A percentile compares a stretch with the other conserved stretches of the same genome.
These are phyloP conservation scores for Siniperca undulata DNA, from an alignment of 2,797 vertebrate genomes.

Conservation along the genomic window DNA sequence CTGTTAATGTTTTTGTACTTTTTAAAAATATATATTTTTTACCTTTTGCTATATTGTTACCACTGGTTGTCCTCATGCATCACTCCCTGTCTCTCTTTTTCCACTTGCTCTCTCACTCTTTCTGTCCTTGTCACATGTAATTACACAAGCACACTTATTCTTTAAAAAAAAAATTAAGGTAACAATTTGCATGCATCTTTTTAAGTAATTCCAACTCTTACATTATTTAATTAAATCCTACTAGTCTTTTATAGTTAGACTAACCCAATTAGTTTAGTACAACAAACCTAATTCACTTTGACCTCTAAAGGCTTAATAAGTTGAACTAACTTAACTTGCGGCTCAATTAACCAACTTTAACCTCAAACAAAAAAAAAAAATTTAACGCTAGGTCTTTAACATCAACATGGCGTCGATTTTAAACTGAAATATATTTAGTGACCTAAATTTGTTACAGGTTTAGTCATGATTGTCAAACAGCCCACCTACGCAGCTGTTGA, in stretches of 20 bases:
- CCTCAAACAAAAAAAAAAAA: no score
- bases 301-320: no score
- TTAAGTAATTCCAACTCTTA: no score
- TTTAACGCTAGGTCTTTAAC: no score
- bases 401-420: background rate
- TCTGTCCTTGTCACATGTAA: conserved; percentile 25
- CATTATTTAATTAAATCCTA: no score
- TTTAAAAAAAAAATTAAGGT: background rate
- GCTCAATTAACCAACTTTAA: no score
- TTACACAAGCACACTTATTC: background rate
- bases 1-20: background rate
- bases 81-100: background rate
- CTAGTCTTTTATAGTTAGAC: no score
- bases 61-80: background rate
- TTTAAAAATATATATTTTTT: background rate
- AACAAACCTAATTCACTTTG: no score
- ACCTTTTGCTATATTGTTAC: background rate
- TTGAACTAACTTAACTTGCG: no score
- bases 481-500: background rate
- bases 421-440: background rate
- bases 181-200: no score
- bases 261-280: no score
- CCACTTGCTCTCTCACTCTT: background rate
- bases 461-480: background rate
- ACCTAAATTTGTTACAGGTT: background rate